phyloP scores from a whole-genome alignment of 2,888 invertebrate species.

The Cordilura impudica region DNA sequence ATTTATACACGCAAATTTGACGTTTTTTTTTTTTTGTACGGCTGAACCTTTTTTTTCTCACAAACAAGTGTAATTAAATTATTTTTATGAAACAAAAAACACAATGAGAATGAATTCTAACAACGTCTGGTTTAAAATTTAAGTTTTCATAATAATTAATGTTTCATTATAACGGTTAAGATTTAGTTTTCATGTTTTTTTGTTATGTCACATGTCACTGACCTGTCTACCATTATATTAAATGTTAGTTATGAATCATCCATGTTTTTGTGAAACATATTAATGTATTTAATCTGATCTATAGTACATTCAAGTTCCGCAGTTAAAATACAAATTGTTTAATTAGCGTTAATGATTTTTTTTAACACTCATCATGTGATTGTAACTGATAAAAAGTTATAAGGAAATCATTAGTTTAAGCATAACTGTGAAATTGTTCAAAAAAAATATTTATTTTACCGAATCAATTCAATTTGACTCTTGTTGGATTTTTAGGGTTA shows the following conservation, averaged over 20 bases:
- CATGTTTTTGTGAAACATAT: constrained; percentile 2
- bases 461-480: too few species aligned
- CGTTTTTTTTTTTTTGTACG: background rate
- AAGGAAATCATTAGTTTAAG: too few species aligned
- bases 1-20: constrained; percentile 34
- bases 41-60: background rate
- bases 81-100: background rate
- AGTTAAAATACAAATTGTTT: background rate
- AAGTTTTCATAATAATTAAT: background rate
- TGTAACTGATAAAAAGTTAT: too few species aligned
- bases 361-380: too few species aligned
- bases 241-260: constrained; percentile 6
- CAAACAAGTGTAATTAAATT: background rate
- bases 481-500: too few species aligned
- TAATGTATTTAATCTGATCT: too few species aligned
- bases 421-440: too few species aligned
- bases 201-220: background rate
- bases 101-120: background rate
- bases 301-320: background rate
- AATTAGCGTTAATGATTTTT: background rate
- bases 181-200: background rate
- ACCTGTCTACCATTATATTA: background rate
- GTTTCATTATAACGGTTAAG: background rate
- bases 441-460: too few species aligned
- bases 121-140: background rate